Evolutionary conservation across 2,797 vertebrate species (phyloP), one percentile per base, ranked within the genome.

Genomic region (Pipistrellus kuhlii): DNA sequence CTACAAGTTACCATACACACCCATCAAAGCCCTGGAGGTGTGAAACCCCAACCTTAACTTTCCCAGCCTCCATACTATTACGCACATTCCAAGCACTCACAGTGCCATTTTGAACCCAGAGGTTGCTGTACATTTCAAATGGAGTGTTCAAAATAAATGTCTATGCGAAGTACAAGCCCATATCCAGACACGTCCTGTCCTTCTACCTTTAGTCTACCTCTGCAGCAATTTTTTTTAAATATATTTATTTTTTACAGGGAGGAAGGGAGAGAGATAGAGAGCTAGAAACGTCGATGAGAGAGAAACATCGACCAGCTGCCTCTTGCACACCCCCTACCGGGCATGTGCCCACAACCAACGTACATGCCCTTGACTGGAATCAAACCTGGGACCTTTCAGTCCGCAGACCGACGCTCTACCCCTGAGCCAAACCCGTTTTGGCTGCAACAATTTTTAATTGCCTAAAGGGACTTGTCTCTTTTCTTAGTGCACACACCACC

Each of bases 101-200:
- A 5, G 15, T 57, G 6, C 32, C 17, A 38, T 48, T n/a, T 73
- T 66, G 64, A 82, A 35, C 55, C 6, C 17, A 18, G 23, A 76
- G 27, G 2, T 90, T 66, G 41, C 3, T 71, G 8, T 25, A 12
- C 27, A 62, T 86, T 71, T 72, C 88, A 93, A 87, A 53, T 3
- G 21, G 64, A 90, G 20, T 27, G 18, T 78, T 88, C 85, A 88
- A 90, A 94, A 93, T 89, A 72, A 51, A 59, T 75, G 75, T 48
- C 59, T 12, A 15, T 44, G 35, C 20, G 81, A 78, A 94, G 78
- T 75, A 71, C 62, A 92, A 93, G 15, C 7, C 10, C 32, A 30
- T 14, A 25, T 6, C 38, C 9, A 23, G 55, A 23, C 10, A 51
- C 27, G 11, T n/a, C 48, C 38, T 90, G 11, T 35, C 48, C 38